These are phyloP conservation scores for Minunthozetes semirufus DNA, from an alignment of 2,888 invertebrate species.

Conservation along the genomic window DNA sequence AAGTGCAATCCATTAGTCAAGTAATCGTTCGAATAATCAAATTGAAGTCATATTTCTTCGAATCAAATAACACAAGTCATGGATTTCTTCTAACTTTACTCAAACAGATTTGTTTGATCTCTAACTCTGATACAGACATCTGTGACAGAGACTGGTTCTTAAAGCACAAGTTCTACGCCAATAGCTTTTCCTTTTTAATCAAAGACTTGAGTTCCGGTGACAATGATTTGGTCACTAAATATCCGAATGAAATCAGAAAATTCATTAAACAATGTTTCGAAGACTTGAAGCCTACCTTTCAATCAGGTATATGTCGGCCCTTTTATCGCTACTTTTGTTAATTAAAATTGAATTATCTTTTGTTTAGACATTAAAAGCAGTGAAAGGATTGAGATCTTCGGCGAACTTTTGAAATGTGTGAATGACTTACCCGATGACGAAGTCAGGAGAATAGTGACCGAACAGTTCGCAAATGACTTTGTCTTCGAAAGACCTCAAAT, in stretches of 20 bases:
- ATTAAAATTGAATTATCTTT: background rate
- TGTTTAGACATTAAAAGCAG: background rate
- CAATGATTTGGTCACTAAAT: background rate
- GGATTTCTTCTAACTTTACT: constrained; percentile 2
- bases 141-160: constrained; percentile 12
- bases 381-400: background rate
- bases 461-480: background rate
- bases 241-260: constrained; percentile 7
- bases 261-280: constrained; percentile 16
- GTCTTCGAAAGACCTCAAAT: background rate
- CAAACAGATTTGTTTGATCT: constrained; percentile 14
- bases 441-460: background rate
- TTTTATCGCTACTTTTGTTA: background rate
- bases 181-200: background rate
- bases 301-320: background rate
- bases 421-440: background rate
- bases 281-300: constrained; percentile 13
- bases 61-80: constrained; percentile 9
- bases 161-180: constrained; percentile 16
- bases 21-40: constrained; percentile 33
- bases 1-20: constrained; percentile 23
- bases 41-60: constrained; percentile 31
- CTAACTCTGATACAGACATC: background rate
- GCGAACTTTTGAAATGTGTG: constrained; percentile 8
- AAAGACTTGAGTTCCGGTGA: background rate